These are phyloP conservation scores for Cordilura impudica DNA, from an alignment of 2,888 invertebrate genomes.

Conservation along the genomic window DNA sequence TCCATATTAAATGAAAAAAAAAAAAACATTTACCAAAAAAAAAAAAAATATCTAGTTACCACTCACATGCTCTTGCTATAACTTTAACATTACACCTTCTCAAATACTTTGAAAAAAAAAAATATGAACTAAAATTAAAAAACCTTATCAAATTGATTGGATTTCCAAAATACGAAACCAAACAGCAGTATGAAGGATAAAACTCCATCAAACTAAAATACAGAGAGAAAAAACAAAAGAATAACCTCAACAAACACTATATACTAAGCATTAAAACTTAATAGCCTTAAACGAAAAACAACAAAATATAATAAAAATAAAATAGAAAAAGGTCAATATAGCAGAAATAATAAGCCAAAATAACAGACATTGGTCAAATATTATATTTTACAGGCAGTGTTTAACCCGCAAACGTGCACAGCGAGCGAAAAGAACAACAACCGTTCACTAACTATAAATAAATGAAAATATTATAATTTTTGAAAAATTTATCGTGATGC, in stretches of 20 bases:
- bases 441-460: too few relatives aligned
- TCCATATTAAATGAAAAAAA: neutral
- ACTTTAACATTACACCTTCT: slow-evolving; percentile 43
- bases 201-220: slow-evolving; percentile 14
- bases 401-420: neutral
- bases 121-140: slow-evolving; percentile 37
- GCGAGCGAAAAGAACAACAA: too few relatives aligned
- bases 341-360: slow-evolving; percentile 38
- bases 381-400: neutral
- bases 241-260: slow-evolving; percentile 3
- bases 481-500: too few relatives aligned
- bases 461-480: too few relatives aligned
- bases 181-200: neutral
- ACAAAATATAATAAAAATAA: slow-evolving; percentile 12
- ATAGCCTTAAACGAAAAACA: slow-evolving; percentile 35
- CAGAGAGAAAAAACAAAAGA: neutral
- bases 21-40: neutral
- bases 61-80: too few relatives aligned
- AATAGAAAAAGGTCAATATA: slow-evolving; percentile 33
- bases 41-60: slow-evolving; percentile 53
- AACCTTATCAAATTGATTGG: slow-evolving; percentile 60
- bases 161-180: slow-evolving; percentile 15
- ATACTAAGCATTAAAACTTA: slow-evolving; percentile 41
- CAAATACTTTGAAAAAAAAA: slow-evolving; percentile 19
- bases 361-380: neutral